Evolutionary conservation across 2,797 vertebrate genomes (phyloP).

Genomic region (Macroramphosus scolopax): DNA sequence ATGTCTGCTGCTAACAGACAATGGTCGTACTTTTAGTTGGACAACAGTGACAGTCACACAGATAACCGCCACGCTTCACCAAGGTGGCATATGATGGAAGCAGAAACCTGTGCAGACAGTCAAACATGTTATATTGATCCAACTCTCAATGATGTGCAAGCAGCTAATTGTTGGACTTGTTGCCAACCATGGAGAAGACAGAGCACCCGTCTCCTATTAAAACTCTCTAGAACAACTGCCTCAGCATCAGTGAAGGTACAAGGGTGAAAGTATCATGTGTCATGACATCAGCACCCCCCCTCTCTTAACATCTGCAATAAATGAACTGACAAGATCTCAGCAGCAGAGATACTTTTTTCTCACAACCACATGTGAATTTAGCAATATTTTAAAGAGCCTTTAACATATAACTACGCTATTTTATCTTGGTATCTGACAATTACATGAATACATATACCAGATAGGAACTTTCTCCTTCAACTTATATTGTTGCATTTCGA

Average conservation of each 20-base stretch:
- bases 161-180: background rate
- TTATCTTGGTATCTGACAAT: no score
- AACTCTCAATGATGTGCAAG: no score
- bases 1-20: background rate
- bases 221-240: conserved; percentile 9
- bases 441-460: conserved; percentile 11
- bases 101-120: no score
- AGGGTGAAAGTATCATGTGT: conserved; percentile 51
- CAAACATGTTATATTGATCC: no score
- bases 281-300: conserved; percentile 5
- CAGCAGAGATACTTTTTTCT: no score
- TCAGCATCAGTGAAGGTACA: conserved; percentile 36
- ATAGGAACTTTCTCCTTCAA: conserved; percentile 32
- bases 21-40: no score
- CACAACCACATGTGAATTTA: background rate
- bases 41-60: no score
- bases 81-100: no score
- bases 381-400: background rate
- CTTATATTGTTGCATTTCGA: background rate
- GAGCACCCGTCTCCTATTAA: background rate
- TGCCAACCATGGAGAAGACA: background rate
- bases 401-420: no score
- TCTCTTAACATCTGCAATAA: background rate
- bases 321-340: background rate
- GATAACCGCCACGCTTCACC: no score